Percentiles rank a stretch among this genome's conserved stretches.
These are phyloP conservation scores for Porites divaricata DNA, from an alignment of 92 coral and sea anemone species.

Conservation along the genomic window DNA sequence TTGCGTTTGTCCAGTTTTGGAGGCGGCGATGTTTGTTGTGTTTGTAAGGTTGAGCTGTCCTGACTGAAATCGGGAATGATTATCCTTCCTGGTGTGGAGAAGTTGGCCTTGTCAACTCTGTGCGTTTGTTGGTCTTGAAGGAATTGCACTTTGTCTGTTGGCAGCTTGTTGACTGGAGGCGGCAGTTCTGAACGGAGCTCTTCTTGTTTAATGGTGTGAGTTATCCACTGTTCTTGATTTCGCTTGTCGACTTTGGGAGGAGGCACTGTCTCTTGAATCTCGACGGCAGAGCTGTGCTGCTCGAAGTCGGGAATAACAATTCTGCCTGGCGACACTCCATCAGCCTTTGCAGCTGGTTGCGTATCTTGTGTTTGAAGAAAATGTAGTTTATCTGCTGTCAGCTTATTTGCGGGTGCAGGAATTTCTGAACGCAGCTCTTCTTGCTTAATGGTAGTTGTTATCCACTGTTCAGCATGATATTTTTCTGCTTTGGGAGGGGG, in stretches of 20 bases:
- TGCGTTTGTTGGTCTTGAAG: neutral
- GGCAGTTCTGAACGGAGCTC: neutral
- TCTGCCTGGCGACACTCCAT: neutral
- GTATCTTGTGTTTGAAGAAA: neutral
- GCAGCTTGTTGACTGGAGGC: neutral
- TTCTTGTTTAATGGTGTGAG: neutral
- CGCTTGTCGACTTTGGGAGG: neutral
- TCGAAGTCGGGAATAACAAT: neutral
- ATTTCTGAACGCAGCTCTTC: neutral
- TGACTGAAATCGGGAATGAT: slow-evolving; percentile 1
- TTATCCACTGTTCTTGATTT: neutral
- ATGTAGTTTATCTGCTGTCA: neutral
- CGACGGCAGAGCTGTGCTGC: neutral
- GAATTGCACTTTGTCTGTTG: neutral
- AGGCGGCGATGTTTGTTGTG: neutral
- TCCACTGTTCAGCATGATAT: neutral
- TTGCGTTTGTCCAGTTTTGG: neutral
- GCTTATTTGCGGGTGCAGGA: neutral
- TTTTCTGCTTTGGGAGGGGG: too few species aligned
- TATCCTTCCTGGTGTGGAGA: neutral
- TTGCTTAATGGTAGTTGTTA: neutral
- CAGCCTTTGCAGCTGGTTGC: neutral
- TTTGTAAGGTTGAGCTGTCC: neutral
- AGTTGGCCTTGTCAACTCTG: neutral
- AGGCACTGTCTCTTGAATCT: neutral